Percentiles rank a stretch among this genome's conserved stretches.
These are phyloP conservation scores for Caenorhabditis doughertyi DNA, from an alignment of 2,888 invertebrate genomes.

Conservation along the genomic window DNA sequence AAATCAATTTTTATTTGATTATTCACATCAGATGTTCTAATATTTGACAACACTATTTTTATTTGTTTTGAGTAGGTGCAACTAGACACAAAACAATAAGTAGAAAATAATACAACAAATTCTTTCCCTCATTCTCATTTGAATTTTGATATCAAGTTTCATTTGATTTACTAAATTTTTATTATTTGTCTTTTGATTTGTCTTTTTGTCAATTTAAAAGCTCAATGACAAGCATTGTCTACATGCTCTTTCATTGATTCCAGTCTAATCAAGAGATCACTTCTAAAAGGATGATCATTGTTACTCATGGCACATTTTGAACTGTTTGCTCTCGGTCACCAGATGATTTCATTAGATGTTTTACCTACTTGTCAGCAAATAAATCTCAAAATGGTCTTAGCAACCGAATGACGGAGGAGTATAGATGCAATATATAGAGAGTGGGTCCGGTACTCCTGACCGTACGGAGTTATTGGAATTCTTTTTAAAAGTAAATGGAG, in stretches of 20 bases:
- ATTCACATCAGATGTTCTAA: constrained; percentile 14
- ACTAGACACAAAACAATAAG: constrained; percentile 10
- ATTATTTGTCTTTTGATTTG: constrained; percentile 17
- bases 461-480: neutral
- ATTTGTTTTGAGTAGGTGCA: constrained; percentile 21
- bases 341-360: constrained; percentile 13
- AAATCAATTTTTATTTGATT: constrained; percentile 12
- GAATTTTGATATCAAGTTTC: neutral
- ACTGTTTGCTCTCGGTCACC: constrained; percentile 48
- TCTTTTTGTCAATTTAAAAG: constrained; percentile 5
- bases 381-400: constrained; percentile 22
- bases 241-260: constrained; percentile 14
- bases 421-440: neutral
- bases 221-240: constrained; percentile 25
- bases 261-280: constrained; percentile 24
- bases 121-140: neutral
- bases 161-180: neutral
- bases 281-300: neutral
- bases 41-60: constrained; percentile 17
- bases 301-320: constrained; percentile 43
- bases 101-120: constrained; percentile 1
- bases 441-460: neutral
- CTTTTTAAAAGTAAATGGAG: too few relatives aligned
- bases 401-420: neutral
- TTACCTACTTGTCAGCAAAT: constrained; percentile 17